These are phyloP conservation scores for Rhabdomys pumilio DNA, from an alignment of 2,797 vertebrate species.

Conservation along the genomic window DNA sequence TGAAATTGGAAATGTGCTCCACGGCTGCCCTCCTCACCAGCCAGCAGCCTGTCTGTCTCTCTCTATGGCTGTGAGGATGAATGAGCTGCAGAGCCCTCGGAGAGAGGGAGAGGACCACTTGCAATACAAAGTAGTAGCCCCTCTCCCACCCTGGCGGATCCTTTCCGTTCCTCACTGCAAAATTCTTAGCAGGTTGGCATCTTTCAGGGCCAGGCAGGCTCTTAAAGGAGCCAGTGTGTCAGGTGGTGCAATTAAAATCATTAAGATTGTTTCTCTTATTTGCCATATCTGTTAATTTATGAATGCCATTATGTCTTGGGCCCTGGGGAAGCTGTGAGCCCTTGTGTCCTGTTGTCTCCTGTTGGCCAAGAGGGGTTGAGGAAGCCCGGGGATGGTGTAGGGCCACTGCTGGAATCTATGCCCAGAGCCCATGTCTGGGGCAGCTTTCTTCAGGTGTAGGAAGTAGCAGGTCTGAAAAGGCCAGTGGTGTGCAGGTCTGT, in stretches of 20 bases:
- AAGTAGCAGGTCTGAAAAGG: slow-evolving; percentile 71
- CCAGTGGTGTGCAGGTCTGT: slow-evolving; percentile 51
- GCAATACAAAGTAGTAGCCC: neutral
- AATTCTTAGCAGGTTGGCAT: slow-evolving; percentile 11
- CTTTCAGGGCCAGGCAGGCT: slow-evolving; percentile 48
- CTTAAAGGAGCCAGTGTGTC: neutral
- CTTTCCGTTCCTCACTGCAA: neutral
- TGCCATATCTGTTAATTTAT: slow-evolving; percentile 70
- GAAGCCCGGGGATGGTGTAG: neutral
- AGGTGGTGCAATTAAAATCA: slow-evolving; percentile 46
- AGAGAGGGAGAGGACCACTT: neutral
- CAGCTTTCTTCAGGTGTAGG: neutral
- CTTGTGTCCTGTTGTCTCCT: neutral
- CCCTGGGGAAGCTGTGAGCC: neutral
- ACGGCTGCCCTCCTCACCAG: neutral
- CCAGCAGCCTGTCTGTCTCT: neutral
- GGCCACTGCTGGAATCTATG: neutral
- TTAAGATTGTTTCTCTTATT: slow-evolving; percentile 60
- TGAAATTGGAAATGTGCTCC: neutral
- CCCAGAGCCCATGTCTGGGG: neutral
- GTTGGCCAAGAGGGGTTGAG: neutral
- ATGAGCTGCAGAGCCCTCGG: neutral
- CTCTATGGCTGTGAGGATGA: slow-evolving; percentile 14
- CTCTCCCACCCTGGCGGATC: neutral
- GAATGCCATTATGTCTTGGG: slow-evolving; percentile 54